Conservation (phyloP, 2,113 vertebrate species). For the Numida meleagris region DNA sequence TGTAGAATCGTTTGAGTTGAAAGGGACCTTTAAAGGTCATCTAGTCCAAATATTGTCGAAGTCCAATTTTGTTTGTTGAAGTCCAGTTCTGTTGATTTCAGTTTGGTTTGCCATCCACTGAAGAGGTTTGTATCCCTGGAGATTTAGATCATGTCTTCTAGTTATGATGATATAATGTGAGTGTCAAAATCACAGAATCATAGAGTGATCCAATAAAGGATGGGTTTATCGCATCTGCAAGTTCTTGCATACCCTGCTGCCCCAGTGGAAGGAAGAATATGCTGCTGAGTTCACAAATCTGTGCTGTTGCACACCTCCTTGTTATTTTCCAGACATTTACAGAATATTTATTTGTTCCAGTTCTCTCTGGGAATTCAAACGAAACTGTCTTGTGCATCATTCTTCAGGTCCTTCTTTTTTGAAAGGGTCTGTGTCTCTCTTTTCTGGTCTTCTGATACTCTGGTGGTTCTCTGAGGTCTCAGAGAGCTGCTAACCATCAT, state of each 20-base stretch:
- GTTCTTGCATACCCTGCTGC: background rate
- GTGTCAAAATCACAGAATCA: background rate
- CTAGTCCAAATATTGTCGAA: no score
- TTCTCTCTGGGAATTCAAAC: background rate
- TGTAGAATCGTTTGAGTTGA: no score
- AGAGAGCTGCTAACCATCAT: background rate
- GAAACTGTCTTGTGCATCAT: background rate
- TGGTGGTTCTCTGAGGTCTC: background rate
- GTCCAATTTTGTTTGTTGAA: no score
- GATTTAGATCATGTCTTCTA: background rate
- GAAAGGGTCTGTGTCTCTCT: background rate
- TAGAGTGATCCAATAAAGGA: background rate
- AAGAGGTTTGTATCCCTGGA: background rate
- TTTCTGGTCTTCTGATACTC: background rate
- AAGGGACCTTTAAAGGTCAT: no score
- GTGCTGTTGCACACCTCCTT: background rate
- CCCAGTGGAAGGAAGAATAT: background rate
- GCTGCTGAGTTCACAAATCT: background rate
- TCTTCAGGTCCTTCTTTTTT: background rate
- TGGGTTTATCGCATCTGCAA: background rate
- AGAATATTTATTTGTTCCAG: background rate
- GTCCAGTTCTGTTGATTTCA: background rate
- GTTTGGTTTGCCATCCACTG: background rate
- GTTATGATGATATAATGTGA: background rate
- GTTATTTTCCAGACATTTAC: background rate